phyloP scores from a whole-genome alignment of 2,113 vertebrate genomes.

The Narcine bancroftii region DNA sequence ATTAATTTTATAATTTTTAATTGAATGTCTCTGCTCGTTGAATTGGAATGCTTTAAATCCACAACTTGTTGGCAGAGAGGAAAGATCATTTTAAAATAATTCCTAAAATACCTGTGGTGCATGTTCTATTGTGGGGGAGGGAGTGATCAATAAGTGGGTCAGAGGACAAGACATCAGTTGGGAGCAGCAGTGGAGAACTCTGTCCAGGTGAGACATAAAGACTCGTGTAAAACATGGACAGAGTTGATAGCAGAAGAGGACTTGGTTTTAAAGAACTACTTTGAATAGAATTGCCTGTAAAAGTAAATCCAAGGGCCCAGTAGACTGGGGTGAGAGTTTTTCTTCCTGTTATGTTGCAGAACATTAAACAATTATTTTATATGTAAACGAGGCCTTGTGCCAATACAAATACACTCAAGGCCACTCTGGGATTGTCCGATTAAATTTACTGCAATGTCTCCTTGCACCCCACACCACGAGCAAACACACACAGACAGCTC shows the following conservation, averaged over 20 bases:
- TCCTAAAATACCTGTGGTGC: background rate
- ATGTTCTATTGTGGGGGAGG: background rate
- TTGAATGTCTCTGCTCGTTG: background rate
- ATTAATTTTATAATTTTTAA: background rate
- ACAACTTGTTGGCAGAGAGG: background rate
- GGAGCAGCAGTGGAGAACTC: background rate
- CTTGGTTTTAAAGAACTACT: background rate
- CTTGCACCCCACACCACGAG: too few species aligned
- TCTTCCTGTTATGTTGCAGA: background rate
- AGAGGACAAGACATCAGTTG: background rate
- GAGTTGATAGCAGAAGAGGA: background rate
- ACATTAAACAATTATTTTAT: constrained; percentile 13
- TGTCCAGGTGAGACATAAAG: background rate
- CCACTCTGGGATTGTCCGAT: background rate
- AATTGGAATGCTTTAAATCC: background rate
- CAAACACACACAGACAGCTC: too few species aligned
- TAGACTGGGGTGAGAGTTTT: background rate
- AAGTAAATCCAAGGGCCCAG: background rate
- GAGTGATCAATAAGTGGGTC: background rate
- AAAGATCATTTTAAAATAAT: too few species aligned
- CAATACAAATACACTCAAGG: constrained; percentile 19
- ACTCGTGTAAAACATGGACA: background rate
- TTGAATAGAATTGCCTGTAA: background rate
- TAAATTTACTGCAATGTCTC: background rate
- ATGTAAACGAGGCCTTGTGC: background rate